Evolutionary conservation across 1,140 invertebrate species (phyloP), one percentile per base, ranked within the genome.

Genomic region (Bacillus rossius): DNA sequence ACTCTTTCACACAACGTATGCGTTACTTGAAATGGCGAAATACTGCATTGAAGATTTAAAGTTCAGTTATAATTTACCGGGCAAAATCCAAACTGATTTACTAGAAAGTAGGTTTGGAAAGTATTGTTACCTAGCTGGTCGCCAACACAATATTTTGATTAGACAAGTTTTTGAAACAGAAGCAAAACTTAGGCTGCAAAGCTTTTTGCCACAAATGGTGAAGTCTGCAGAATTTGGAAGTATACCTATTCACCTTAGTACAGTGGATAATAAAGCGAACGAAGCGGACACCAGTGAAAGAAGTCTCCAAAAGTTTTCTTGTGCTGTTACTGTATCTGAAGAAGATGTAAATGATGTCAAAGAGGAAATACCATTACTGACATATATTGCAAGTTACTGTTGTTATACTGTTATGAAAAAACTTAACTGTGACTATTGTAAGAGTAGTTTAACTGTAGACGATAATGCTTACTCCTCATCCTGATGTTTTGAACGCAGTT

Each of bases 21-120:
- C 23, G 14, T 13, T 29, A 25, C 17, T 52, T 14, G 50, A 52
- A 25, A 34, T 52, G 10, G 20, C 8, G 20, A 26, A 26, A 5
- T 52, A 52, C 23, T 52, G 50, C 40, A 29, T 14, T 19, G 14
- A 29, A 5, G 50, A 52, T 8, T 37, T 52, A 10, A 37, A 37
- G 17, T 25, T 19, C 4, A 1, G 19, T 2, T 52, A 52, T 34
- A 13, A 37, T 34, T 13, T 52, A 13, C 50, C 50, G 4, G 50
- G 50, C 2, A 34, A 52, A 29, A 29, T 52, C 14, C 25, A 52
- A 19, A 52, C 50, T 13, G 25, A 52, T 26, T 52, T 29, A 3
- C 23, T 52, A 4, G 25, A 52, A 25, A 37, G 7, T 4, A 13
- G 50, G 40, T 52, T 52, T 52, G 50, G 50, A 52, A 34, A 52